A percentile compares a stretch with the other conserved stretches of the same genome.
These are phyloP conservation scores for Colistium nudipinnis DNA, from an alignment of 2,113 vertebrate species.

Conservation along the genomic window DNA sequence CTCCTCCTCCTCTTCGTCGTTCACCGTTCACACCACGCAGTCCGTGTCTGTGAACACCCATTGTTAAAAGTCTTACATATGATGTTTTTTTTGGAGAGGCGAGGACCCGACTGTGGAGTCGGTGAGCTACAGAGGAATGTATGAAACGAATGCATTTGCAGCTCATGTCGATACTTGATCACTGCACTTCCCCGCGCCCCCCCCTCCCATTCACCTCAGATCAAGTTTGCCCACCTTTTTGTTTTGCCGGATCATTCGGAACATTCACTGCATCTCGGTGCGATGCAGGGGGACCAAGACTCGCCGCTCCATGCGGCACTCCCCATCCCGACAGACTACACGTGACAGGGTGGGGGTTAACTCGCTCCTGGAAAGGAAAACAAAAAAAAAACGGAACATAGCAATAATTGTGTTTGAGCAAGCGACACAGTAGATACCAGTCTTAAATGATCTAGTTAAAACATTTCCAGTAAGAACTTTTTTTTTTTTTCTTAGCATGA, in stretches of 20 bases:
- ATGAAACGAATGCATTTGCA: conserved; percentile 64
- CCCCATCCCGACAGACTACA: conserved; percentile 61
- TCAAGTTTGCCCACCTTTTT: conserved; percentile 57
- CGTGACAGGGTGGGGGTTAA: conserved; percentile 54
- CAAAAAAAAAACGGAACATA: conserved; percentile 49
- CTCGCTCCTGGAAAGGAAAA: conserved; percentile 62
- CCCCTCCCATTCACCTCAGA: conserved; percentile 73
- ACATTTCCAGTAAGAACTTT: conserved; percentile 31
- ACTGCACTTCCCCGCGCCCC: conserved; percentile 71
- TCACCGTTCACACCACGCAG: conserved; percentile 60
- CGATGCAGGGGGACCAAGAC: conserved; percentile 75
- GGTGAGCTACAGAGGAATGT: conserved; percentile 71
- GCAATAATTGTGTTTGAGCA: conserved; percentile 70
- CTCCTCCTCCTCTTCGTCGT: conserved; percentile 36
- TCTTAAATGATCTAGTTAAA: conserved; percentile 47
- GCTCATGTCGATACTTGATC: conserved; percentile 69
- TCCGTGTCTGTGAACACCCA: conserved; percentile 61
- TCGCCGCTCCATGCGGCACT: conserved; percentile 65
- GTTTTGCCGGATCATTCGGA: conserved; percentile 54
- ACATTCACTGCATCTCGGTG: conserved; percentile 61
- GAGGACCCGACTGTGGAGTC: conserved; percentile 48
- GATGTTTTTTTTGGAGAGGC: conserved; percentile 43
- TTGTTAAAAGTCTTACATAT: conserved; percentile 65
- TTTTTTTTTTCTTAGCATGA: conserved; percentile 43
- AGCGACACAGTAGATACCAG: conserved; percentile 47